These are phyloP conservation scores for Drosophila multiciliata DNA, from an alignment of 2,888 invertebrate genomes.

Conservation along the genomic window DNA sequence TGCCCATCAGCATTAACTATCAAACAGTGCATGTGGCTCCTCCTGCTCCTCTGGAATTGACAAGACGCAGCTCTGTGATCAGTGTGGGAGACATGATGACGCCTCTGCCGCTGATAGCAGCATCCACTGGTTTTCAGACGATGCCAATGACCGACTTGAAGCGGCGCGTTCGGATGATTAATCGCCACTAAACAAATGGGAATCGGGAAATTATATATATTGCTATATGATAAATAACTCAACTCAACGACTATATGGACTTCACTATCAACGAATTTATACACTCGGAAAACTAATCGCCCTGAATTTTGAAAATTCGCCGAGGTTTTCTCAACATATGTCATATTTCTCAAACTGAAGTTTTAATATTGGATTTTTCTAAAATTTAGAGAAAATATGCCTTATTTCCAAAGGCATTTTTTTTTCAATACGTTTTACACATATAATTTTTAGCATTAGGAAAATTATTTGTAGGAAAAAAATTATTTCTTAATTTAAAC, in stretches of 20 bases:
- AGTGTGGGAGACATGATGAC: slow-evolving; percentile 43
- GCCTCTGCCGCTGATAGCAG: slow-evolving; percentile 1
- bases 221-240: background rate
- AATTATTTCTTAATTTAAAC: background rate
- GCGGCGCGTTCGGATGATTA: slow-evolving; percentile 84
- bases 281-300: background rate
- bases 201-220: background rate
- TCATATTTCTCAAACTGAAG: background rate
- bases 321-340: background rate
- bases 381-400: background rate
- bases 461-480: background rate
- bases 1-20: slow-evolving; percentile 75
- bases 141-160: slow-evolving; percentile 71
- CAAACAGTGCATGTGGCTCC: slow-evolving; percentile 60
- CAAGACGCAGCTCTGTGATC: slow-evolving; percentile 67
- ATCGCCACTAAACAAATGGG: slow-evolving; percentile 75
- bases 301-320: background rate
- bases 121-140: slow-evolving; percentile 16
- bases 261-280: slow-evolving; percentile 33
- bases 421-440: too few species aligned
- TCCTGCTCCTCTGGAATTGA: slow-evolving; percentile 35
- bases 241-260: background rate
- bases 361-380: background rate
- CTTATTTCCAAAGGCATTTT: background rate
- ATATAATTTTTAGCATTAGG: background rate